Evolutionary conservation across 2,113 vertebrate species (phyloP).

Genomic region (human): DNA sequence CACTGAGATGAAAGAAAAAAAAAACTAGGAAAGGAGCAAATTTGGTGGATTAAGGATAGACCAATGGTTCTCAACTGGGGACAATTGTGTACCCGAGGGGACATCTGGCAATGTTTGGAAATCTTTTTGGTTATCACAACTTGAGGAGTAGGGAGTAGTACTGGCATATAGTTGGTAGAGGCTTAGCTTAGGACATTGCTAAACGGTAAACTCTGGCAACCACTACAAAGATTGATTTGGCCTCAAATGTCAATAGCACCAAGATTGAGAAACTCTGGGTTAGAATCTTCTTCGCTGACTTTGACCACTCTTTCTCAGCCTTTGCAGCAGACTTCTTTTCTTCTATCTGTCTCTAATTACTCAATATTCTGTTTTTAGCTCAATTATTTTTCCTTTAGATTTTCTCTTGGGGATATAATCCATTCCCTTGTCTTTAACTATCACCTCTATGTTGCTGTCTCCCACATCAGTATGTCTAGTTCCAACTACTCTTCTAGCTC

Average conservation of each 20-base stretch:
- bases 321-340: background rate
- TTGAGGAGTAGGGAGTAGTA: background rate
- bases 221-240: background rate
- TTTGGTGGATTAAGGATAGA: background rate
- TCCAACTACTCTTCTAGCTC: background rate
- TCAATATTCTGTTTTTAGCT: background rate
- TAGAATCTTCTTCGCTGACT: background rate
- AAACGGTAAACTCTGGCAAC: background rate
- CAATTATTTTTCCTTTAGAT: background rate
- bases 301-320: background rate
- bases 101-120: background rate
- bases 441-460: background rate
- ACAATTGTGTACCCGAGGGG: background rate
- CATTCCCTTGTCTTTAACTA: background rate
- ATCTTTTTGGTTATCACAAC: background rate
- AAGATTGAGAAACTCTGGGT: background rate
- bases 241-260: background rate
- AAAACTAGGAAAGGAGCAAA: background rate
- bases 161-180: background rate
- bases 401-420: background rate
- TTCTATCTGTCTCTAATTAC: background rate
- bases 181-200: background rate
- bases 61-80: background rate
- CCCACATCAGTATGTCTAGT: background rate
- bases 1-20: background rate